phyloP scores from a whole-genome alignment of 1,140 invertebrate species.

The Hyles vespertilio region DNA sequence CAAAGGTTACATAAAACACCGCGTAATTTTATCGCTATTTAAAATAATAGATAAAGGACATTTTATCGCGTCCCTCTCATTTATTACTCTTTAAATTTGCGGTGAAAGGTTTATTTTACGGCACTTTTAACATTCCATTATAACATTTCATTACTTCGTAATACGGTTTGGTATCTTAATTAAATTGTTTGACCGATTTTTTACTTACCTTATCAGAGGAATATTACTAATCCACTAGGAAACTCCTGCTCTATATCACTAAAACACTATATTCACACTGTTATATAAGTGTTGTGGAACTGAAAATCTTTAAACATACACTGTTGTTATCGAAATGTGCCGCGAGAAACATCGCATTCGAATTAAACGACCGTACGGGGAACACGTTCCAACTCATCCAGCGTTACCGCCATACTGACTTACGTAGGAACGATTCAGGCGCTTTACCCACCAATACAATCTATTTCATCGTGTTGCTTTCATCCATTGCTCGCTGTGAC shows the following conservation, averaged over 20 bases:
- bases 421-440: constrained; percentile 12
- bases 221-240: constrained; percentile 8
- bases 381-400: constrained; percentile 19
- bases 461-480: neutral
- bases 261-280: constrained; percentile 16
- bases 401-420: constrained; percentile 34
- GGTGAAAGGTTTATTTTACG: constrained; percentile 14
- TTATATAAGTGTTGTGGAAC: constrained; percentile 11
- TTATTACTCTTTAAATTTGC: constrained; percentile 13
- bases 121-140: constrained; percentile 6
- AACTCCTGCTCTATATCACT: constrained; percentile 15
- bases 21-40: neutral
- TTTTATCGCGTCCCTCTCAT: constrained; percentile 15
- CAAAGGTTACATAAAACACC: neutral
- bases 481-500: constrained; percentile 11
- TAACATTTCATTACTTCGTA: neutral
- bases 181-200: neutral
- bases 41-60: constrained; percentile 3
- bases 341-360: constrained; percentile 23
- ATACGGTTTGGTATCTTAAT: neutral
- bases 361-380: constrained; percentile 8
- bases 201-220: constrained; percentile 15
- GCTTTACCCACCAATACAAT: constrained; percentile 13
- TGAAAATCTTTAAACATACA: constrained; percentile 22
- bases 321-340: constrained; percentile 18